phyloP scores from a whole-genome alignment of 2,113 vertebrate genomes.

The Pseudolaguvia tuberculata region DNA sequence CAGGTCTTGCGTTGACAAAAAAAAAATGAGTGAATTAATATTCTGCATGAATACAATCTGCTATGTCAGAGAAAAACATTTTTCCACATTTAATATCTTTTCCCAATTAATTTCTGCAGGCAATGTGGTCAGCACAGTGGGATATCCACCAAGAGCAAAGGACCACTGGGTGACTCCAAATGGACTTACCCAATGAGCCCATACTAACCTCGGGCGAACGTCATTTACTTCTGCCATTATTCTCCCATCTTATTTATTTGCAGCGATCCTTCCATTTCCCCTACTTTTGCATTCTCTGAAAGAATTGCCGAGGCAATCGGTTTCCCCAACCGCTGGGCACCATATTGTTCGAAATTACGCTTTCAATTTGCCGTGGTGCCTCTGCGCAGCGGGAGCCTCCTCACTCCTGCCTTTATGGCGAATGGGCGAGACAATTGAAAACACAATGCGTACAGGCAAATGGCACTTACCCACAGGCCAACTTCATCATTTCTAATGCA shows the following conservation, averaged over 20 bases:
- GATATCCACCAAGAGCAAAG: slow-evolving; percentile 39
- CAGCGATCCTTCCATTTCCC: slow-evolving; percentile 64
- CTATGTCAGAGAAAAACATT: slow-evolving; percentile 28
- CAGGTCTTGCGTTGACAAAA: background rate
- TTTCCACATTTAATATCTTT: slow-evolving; percentile 50
- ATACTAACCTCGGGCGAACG: slow-evolving; percentile 60
- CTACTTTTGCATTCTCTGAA: slow-evolving; percentile 58
- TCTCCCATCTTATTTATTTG: slow-evolving; percentile 63
- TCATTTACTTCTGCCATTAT: slow-evolving; percentile 60
- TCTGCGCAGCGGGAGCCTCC: slow-evolving; percentile 46
- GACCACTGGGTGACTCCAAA: slow-evolving; percentile 59
- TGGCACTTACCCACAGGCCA: slow-evolving; percentile 27
- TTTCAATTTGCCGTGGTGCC: slow-evolving; percentile 64
- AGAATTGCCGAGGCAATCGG: slow-evolving; percentile 63
- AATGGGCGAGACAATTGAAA: slow-evolving; percentile 64
- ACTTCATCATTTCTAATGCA: slow-evolving; percentile 42
- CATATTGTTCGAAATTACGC: slow-evolving; percentile 70
- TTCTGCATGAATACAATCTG: slow-evolving; percentile 16
- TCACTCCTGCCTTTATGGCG: slow-evolving; percentile 55
- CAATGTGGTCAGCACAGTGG: slow-evolving; percentile 37
- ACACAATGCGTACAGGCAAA: slow-evolving; percentile 51
- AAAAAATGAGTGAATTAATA: background rate
- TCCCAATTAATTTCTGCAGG: slow-evolving; percentile 56
- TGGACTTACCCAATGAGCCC: slow-evolving; percentile 61
- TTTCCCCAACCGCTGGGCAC: slow-evolving; percentile 57